Evolutionary conservation across 2,888 invertebrate species (phyloP), one percentile per base, ranked within the genome.

Genomic region (Apotomis turbidana): DNA sequence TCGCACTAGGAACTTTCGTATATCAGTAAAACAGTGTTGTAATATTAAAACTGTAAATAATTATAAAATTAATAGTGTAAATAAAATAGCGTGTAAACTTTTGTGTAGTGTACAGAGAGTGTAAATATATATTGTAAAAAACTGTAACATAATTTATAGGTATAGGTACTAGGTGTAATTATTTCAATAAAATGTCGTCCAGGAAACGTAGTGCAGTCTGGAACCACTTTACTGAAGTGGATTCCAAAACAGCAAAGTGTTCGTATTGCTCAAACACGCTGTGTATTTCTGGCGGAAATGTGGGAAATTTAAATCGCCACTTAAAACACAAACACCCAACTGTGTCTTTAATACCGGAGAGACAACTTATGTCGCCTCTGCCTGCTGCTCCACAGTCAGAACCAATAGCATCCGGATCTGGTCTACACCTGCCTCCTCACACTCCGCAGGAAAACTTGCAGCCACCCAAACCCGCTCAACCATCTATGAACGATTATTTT

Each of bases 291-390:
- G 74, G 69, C 58, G 75, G 64, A 10, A 75, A 73, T 70, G 63
- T 61, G 1, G 74, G 74, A 9, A 74, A 75, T 70, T 63, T 74
- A 44, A 70, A 63, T 41, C 68, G 74, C 52, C 74, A 75, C 10
- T 64, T 74, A 64, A 54, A 36, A 12, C 59, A 27, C 1, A 74
- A 74, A 51, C 74, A 75, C 59, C 72, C 75, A 6, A 70, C 74
- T 1, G 57, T 72, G n/a, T 41, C 69, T 27, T 5, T 73, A 5
- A 51, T 57, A 10, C 41, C 55, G 8, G 57, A 55, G 6, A 49
- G 66, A 52, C 73, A 70, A 36, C 38, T 36, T 38, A 38, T 38
- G 36, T 27, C 27, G 27, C 36, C 57, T 36, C 27, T 36, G 4
- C 10, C 4, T 38, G 38, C 58, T 58, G 38, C 44, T 41, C n/a